Evolutionary conservation across 2,888 invertebrate species (phyloP).

Genomic region (Drosophila melanosoma): DNA sequence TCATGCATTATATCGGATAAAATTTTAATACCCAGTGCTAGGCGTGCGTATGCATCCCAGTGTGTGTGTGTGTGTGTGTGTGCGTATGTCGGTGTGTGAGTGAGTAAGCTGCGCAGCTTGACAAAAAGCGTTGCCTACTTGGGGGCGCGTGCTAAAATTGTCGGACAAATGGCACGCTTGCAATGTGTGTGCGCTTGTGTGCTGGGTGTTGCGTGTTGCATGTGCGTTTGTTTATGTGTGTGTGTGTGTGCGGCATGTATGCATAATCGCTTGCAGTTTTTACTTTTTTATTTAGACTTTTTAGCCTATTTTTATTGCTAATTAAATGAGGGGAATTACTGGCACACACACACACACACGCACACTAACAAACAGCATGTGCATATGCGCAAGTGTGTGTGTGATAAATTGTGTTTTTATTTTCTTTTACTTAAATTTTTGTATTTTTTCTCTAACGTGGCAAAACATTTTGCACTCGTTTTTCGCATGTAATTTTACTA

Average conservation of each 20-base stretch:
- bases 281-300: conserved; percentile 79
- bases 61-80: conserved; percentile 1
- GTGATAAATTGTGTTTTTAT: conserved; percentile 47
- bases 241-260: conserved; percentile 60
- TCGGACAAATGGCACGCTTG: conserved; percentile 77
- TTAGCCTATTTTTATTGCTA: conserved; percentile 84
- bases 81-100: conserved; percentile 19
- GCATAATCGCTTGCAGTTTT: conserved; percentile 75
- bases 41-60: conserved; percentile 1
- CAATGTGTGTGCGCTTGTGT: conserved; percentile 53
- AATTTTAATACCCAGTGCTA: conserved; percentile 69
- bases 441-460: conserved; percentile 61
- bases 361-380: conserved; percentile 12
- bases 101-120: conserved; percentile 36
- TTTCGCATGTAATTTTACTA: conserved; percentile 76
- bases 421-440: conserved; percentile 51
- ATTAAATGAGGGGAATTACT: conserved; percentile 81
- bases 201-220: conserved; percentile 41
- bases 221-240: conserved; percentile 36
- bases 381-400: conserved; percentile 22
- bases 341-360: conserved; percentile 43
- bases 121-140: conserved; percentile 65
- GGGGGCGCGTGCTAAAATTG: conserved; percentile 75
- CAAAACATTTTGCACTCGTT: conserved; percentile 70
- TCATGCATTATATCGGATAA: conserved; percentile 81